These are phyloP conservation scores for Brachionus calyciflorus DNA, from an alignment of 1,140 invertebrate species.

Conservation along the genomic window DNA sequence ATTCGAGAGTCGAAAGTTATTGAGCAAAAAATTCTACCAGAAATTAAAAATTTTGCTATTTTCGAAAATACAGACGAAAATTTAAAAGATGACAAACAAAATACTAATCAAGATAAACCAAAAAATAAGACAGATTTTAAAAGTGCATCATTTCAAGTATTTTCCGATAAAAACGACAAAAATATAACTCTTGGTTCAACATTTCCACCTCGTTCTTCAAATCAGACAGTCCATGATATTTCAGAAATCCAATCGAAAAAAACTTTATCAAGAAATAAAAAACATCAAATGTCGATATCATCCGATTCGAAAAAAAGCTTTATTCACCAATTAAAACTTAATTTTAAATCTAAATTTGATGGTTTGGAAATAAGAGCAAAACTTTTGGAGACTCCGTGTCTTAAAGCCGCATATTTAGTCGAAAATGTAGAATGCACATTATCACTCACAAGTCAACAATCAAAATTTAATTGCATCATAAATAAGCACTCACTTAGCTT, in stretches of 20 bases:
- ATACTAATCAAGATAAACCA: background rate
- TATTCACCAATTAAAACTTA: background rate
- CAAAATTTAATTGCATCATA: background rate
- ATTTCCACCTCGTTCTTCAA: too few relatives aligned
- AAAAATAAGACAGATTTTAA: background rate
- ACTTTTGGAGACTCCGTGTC: constrained; percentile 21
- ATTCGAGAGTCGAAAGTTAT: constrained; percentile 86
- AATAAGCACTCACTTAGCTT: constrained; percentile 39
- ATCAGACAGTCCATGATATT: too few relatives aligned
- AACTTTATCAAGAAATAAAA: background rate
- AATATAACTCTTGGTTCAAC: background rate
- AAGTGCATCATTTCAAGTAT: background rate
- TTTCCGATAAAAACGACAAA: background rate
- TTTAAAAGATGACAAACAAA: constrained; percentile 17
- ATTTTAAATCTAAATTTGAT: constrained; percentile 40
- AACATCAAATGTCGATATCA: constrained; percentile 8
- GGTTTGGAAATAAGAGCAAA: constrained; percentile 37
- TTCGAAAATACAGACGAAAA: constrained; percentile 38
- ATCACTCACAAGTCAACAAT: background rate
- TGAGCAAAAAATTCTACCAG: constrained; percentile 59
- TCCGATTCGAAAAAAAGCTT: constrained; percentile 15
- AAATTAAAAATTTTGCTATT: constrained; percentile 47
- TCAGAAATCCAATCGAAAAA: background rate
- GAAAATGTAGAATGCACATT: constrained; percentile 2
- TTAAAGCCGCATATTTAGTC: constrained; percentile 35